A percentile compares a stretch with the other conserved stretches of the same genome.
Conservation (phyloP, 2,113 vertebrate species). For the Ardeotis arabs region DNA sequence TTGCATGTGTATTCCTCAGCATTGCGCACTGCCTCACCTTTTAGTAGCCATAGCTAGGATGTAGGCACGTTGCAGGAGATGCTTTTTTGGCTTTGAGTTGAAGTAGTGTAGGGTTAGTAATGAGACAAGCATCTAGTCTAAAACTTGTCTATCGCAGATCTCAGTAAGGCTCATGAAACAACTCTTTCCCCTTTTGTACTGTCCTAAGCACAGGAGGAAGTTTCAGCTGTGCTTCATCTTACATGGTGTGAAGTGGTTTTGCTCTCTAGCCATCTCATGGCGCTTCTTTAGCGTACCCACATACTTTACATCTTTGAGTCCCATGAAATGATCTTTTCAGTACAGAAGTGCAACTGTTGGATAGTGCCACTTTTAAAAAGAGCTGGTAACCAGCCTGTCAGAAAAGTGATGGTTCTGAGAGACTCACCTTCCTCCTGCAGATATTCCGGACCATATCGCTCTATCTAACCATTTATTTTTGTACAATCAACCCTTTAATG, state of each 20-base stretch:
- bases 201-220: neutral
- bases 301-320: neutral
- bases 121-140: neutral
- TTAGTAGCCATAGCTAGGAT: neutral
- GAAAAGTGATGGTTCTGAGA: neutral
- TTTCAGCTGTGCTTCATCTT: neutral
- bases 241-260: neutral
- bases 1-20: rapidly evolving
- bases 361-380: neutral
- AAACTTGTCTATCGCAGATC: neutral
- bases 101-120: neutral
- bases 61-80: neutral
- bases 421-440: neutral
- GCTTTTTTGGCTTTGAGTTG: neutral
- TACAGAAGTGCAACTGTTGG: neutral
- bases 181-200: neutral
- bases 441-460: no score
- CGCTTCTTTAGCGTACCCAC: neutral
- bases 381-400: neutral
- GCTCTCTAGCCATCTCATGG: neutral
- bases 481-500: conserved; percentile 56
- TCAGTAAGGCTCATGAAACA: neutral
- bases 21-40: neutral
- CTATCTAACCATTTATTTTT: neutral
- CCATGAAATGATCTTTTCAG: neutral